These are phyloP conservation scores for Epizoanthus fatuus DNA, from an alignment of 92 coral and sea anemone species.

Conservation along the genomic window DNA sequence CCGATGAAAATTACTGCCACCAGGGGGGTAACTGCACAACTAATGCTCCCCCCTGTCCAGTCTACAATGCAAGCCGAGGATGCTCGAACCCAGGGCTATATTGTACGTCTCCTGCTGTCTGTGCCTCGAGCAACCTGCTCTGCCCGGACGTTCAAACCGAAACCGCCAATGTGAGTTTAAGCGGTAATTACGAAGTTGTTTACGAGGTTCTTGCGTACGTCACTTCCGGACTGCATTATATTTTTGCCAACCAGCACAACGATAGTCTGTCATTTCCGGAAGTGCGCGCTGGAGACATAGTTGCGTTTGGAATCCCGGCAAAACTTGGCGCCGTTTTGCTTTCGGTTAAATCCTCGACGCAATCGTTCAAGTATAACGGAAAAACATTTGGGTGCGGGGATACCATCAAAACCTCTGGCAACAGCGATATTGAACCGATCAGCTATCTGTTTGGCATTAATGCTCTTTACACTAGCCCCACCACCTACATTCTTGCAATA, in stretches of 20 bases:
- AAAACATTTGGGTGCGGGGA: conserved; percentile 22
- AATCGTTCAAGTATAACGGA: conserved; percentile 10
- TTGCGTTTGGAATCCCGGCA: conserved; percentile 62
- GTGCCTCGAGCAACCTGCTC: conserved; percentile 40
- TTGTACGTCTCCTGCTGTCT: conserved; percentile 41
- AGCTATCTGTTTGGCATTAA: conserved; percentile 29
- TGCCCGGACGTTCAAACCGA: conserved; percentile 49
- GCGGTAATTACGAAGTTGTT: conserved; percentile 61
- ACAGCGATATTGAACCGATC: neutral
- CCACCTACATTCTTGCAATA: conserved; percentile 4
- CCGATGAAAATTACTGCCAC: conserved; percentile 57
- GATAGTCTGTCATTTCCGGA: conserved; percentile 12
- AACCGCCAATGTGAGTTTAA: conserved; percentile 29
- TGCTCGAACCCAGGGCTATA: conserved; percentile 37
- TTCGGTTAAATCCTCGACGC: conserved; percentile 28
- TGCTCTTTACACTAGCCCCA: conserved; percentile 43
- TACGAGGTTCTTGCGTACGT: conserved; percentile 35
- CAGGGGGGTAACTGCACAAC: conserved; percentile 57
- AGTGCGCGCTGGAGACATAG: conserved; percentile 64
- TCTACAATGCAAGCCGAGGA: conserved; percentile 27
- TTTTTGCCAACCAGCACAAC: conserved; percentile 29
- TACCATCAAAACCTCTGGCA: conserved; percentile 20
- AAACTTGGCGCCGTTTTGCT: conserved; percentile 50
- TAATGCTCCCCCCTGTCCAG: conserved; percentile 51
- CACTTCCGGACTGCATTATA: conserved; percentile 45